Evolutionary conservation across 1,140 invertebrate genomes (phyloP), one percentile per base, ranked within the genome.

Genomic region (Drosophila watanabei): DNA sequence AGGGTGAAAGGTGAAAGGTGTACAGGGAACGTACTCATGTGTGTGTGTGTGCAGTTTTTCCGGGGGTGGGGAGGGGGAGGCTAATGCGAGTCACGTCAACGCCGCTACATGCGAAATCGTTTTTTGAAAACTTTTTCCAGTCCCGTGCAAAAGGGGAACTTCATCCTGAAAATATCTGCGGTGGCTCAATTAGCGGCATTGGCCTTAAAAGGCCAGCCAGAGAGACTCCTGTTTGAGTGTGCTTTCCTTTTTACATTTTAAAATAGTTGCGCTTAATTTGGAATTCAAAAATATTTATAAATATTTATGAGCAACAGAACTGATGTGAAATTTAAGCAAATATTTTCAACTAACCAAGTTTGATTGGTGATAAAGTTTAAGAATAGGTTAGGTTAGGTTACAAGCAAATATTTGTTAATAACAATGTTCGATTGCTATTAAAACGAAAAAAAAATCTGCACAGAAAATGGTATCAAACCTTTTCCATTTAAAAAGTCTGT

Each of bases 51-150:
- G 64, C 32, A 35, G 35, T 43, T 56, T 62, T 46, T 8, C 24
- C 24, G 3, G 24, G 24, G 24, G n/a, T n/a, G 24, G 24, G 24
- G 24, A 24, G 24, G 24, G 37, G 39, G 46, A n/a, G 39, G 85
- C 80, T 90, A 89, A 88, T 88, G 81, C 85, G 82, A 89, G 85
- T 89, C 85, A 89, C 85, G 85, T 89, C 85, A 89, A 90, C 85
- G 79, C 54, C 54, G 54, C 86, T 84, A 86, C 84, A 88, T 88
- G 83, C 78, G 84, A 84, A 88, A 88, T 88, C 81, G 84, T 78
- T 89, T 80, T 78, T 61, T 48, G 57, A 62, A 80, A 88, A 89
- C 69, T 83, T 88, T 78, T 51, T 20, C 32, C 56, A 59, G 46
- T 32, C 37, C 46, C 14, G 4, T 3, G 54, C 52, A 35, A n/a